Evolutionary conservation across 1,140 invertebrate genomes (phyloP), one percentile per base, ranked within the genome.

Genomic region (Drosophila orosa): DNA sequence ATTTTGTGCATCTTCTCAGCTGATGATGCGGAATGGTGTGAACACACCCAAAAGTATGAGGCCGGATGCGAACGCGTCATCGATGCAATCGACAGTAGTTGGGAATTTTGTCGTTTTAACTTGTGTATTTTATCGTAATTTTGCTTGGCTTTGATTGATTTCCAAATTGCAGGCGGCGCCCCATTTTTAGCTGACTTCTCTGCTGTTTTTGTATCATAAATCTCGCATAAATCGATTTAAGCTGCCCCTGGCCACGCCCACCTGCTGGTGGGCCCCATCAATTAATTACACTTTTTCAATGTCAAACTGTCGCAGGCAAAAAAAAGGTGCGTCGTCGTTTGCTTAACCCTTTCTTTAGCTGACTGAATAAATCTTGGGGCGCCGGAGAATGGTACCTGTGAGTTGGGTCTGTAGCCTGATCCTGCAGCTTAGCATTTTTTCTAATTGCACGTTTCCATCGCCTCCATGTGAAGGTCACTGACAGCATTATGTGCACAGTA

Each of bases 241-340:
- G 52, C 65, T 52, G 61, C 55, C 40, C 37, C 22, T 15, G 29
- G 72, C 40, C 76, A 76, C 79, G 74, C 83, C 82, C 75, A 73
- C 63, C 68, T 68, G 83, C 75, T 69, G 66, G 65, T 68, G 57
- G 61, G 74, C 57, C 19, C 74, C 65, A 61, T 65, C 74, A 86
- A 90, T 90, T 90, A 90, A 80, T 86, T 84, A 86, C 61, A 69
- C 71, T 90, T 86, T 78, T 83, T 86, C 80, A 90, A 90, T 84
- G 80, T 90, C 80, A 86, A 80, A 74, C 77, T 82, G 79, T 83
- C 79, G 65, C 65, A 52, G 25, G 29, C 39, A 31, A 48, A 57
- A 48, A 57, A 22, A 58, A 58, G 65, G 68, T 58, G 68, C 37
- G 35, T 59, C 40, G 33, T 52, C 45, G 15, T 9, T 37, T 58